Percentiles rank a stretch among this genome's conserved stretches.
These are phyloP conservation scores for Diadegma fenestrale DNA, from an alignment of 2,888 invertebrate genomes.

Conservation along the genomic window DNA sequence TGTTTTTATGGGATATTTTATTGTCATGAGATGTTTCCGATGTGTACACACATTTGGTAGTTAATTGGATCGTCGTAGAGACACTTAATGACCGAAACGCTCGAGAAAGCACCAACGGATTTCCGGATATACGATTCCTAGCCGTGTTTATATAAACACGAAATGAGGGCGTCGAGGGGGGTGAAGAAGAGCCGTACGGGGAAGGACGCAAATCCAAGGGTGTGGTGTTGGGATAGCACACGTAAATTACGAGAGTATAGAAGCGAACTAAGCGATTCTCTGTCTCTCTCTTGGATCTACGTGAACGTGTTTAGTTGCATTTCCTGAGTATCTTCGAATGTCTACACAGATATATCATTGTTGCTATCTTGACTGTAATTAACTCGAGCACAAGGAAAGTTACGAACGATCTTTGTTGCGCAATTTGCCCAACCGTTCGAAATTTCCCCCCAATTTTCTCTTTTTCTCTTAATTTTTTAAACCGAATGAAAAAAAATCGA, in stretches of 20 bases:
- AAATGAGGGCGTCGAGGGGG: neutral
- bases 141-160: conserved; percentile 11
- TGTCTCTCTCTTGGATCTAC: conserved; percentile 28
- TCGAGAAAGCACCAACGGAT: conserved; percentile 66
- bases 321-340: neutral
- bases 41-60: conserved; percentile 25
- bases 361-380: conserved; percentile 59
- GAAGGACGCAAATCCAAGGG: conserved; percentile 31
- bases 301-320: conserved; percentile 3
- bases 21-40: neutral
- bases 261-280: conserved; percentile 40
- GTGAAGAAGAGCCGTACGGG: neutral
- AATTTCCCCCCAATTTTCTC: neutral
- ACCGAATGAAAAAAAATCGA: too few species aligned
- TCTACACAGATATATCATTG: conserved; percentile 8
- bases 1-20: neutral
- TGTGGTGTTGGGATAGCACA: conserved; percentile 17
- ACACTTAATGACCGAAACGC: conserved; percentile 62
- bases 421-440: conserved; percentile 33
- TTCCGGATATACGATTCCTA: conserved; percentile 60
- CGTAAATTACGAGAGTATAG: conserved; percentile 64
- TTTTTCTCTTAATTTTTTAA: neutral
- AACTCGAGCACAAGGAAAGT: conserved; percentile 54
- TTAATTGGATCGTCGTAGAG: conserved; percentile 64
- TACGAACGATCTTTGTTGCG: conserved; percentile 30